These are phyloP conservation scores for Nesometra sesokonis DNA, from an alignment of 35 echinoderm and acorn worm species.

Conservation along the genomic window DNA sequence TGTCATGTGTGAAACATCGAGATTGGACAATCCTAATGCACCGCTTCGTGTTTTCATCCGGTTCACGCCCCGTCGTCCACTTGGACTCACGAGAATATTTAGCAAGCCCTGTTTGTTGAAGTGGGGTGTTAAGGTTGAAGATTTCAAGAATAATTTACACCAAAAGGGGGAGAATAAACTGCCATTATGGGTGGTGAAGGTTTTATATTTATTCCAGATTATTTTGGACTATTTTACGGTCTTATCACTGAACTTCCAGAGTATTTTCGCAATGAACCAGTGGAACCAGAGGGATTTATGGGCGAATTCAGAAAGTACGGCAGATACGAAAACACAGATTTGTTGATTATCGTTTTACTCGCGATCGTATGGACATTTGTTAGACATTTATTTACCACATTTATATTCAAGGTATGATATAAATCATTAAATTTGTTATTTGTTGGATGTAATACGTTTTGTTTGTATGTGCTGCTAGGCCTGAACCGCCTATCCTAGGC, in stretches of 20 bases:
- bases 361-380: not conserved
- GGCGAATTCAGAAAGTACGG: not conserved
- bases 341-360: not conserved
- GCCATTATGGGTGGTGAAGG: not conserved
- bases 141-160: not conserved
- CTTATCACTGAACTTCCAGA: not conserved
- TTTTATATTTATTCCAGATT: not conserved
- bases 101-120: not conserved
- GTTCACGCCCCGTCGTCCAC: not conserved
- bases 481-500: too few relatives aligned
- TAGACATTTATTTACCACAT: not conserved
- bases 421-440: not conserved
- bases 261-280: not conserved
- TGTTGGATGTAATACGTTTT: not conserved
- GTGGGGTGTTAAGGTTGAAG: not conserved
- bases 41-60: not conserved
- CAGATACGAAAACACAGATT: not conserved
- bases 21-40: not conserved
- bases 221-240: not conserved
- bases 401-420: not conserved
- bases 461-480: not conserved
- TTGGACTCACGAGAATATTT: not conserved
- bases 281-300: not conserved
- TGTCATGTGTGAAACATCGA: not conserved
- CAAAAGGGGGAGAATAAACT: not conserved